A percentile compares a stretch with the other conserved stretches of the same genome.
These are phyloP conservation scores for Athene noctua DNA, from an alignment of 2,113 vertebrate genomes.

Conservation along the genomic window DNA sequence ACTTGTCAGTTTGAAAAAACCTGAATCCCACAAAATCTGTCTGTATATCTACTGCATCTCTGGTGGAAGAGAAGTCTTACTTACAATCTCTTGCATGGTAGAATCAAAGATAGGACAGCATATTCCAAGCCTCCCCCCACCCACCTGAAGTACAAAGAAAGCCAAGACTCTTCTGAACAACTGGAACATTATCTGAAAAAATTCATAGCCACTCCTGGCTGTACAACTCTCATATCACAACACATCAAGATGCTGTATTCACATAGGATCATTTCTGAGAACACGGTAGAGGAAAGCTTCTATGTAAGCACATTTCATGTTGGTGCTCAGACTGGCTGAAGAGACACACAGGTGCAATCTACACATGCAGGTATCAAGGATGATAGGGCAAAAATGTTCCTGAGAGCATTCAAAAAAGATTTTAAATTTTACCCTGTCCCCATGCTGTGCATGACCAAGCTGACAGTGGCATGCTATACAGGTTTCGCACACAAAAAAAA, in stretches of 20 bases:
- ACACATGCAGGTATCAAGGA: not conserved
- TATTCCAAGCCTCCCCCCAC: not conserved
- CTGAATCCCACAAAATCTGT: not conserved
- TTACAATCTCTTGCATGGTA: not conserved
- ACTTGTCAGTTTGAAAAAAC: not conserved
- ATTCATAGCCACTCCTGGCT: not conserved
- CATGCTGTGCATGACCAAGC: not conserved
- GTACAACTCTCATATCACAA: rapidly evolving
- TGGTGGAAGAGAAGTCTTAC: not conserved
- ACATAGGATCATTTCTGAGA: not conserved
- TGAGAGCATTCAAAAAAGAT: not conserved
- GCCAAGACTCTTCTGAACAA: not conserved
- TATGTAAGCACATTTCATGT: not conserved
- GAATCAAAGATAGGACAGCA: not conserved
- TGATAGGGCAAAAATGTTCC: not conserved
- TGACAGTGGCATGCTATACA: not conserved
- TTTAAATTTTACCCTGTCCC: not conserved
- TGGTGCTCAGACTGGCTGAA: not conserved
- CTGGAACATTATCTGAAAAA: not conserved
- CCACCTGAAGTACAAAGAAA: not conserved
- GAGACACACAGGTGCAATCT: not conserved
- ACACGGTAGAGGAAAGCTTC: not conserved
- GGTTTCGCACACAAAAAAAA: not conserved
- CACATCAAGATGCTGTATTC: not conserved
- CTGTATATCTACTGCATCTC: not conserved